These are phyloP conservation scores for Hemicentrotus pulcherrimus DNA, from an alignment of 35 echinoderm and acorn worm species.

Conservation along the genomic window DNA sequence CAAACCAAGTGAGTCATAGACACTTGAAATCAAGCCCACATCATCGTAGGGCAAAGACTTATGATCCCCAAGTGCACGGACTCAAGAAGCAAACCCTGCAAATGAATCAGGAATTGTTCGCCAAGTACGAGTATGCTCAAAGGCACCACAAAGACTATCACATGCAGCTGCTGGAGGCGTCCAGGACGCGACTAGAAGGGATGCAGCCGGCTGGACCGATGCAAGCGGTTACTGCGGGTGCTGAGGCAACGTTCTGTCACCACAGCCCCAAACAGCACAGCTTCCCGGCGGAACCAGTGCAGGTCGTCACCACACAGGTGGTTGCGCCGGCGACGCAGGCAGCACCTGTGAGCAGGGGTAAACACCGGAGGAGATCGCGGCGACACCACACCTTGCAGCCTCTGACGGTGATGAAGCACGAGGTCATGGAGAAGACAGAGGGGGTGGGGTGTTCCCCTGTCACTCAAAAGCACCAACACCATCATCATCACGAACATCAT, in stretches of 20 bases:
- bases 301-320: constrained; percentile 57
- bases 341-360: constrained; percentile 44
- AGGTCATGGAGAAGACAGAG: constrained; percentile 62
- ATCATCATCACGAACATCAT: constrained; percentile 87
- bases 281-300: constrained; percentile 13
- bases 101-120: constrained; percentile 40
- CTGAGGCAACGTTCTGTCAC: neutral
- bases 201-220: constrained; percentile 32
- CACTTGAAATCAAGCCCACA: constrained; percentile 29
- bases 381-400: constrained; percentile 71
- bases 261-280: constrained; percentile 43
- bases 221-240: constrained; percentile 23
- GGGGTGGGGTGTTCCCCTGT: constrained; percentile 58
- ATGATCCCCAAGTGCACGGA: constrained; percentile 5
- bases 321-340: constrained; percentile 54
- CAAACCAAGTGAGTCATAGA: constrained; percentile 55
- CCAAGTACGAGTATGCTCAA: constrained; percentile 52
- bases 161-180: constrained; percentile 66
- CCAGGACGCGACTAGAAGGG: constrained; percentile 55
- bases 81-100: constrained; percentile 38
- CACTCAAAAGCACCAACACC: constrained; percentile 64
- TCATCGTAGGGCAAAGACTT: constrained; percentile 14
- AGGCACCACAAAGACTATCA: constrained; percentile 67
- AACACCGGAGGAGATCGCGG: constrained; percentile 60
- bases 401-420: constrained; percentile 85